A percentile compares a stretch with the other conserved stretches of the same genome.
These are phyloP conservation scores for Forbesichthys papilliferus DNA, from an alignment of 2,113 vertebrate genomes.

Conservation along the genomic window DNA sequence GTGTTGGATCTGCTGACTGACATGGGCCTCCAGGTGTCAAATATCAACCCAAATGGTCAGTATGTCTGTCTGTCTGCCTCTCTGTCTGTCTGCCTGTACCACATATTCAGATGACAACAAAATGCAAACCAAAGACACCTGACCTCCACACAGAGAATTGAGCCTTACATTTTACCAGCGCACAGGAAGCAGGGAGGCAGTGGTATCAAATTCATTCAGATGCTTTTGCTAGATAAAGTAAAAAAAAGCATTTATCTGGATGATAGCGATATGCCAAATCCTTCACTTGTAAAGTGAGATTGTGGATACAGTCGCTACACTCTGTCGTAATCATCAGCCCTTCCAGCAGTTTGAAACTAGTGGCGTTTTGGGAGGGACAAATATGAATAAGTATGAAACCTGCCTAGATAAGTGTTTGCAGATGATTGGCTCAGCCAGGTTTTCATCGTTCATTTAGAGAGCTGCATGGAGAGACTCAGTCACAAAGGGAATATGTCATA, in stretches of 20 bases:
- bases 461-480: slow-evolving; percentile 14
- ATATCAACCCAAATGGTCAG: slow-evolving; percentile 84
- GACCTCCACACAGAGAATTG: neutral
- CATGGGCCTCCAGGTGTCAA: slow-evolving; percentile 68
- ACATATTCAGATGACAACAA: slow-evolving; percentile 19
- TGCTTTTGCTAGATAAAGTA: slow-evolving; percentile 18
- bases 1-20: slow-evolving; percentile 86
- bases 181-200: slow-evolving; percentile 10
- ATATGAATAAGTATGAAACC: slow-evolving; percentile 31
- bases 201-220: slow-evolving; percentile 32
- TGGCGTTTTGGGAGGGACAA: slow-evolving; percentile 33
- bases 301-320: slow-evolving; percentile 7
- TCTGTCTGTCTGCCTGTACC: neutral
- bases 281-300: slow-evolving; percentile 29
- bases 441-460: slow-evolving; percentile 54
- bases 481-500: slow-evolving; percentile 35
- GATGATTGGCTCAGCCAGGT: slow-evolving; percentile 52
- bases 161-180: slow-evolving; percentile 8
- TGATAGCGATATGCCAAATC: slow-evolving; percentile 28
- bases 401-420: slow-evolving; percentile 28
- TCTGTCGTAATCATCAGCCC: slow-evolving; percentile 37
- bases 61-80: neutral
- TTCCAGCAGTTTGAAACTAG: slow-evolving; percentile 22
- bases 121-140: neutral
- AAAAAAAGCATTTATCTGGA: slow-evolving; percentile 36